Percentiles rank a stretch among this genome's conserved stretches.
Evolutionary conservation across 2,888 invertebrate genomes (phyloP).

Genomic region (Linhomoeus sp.): DNA sequence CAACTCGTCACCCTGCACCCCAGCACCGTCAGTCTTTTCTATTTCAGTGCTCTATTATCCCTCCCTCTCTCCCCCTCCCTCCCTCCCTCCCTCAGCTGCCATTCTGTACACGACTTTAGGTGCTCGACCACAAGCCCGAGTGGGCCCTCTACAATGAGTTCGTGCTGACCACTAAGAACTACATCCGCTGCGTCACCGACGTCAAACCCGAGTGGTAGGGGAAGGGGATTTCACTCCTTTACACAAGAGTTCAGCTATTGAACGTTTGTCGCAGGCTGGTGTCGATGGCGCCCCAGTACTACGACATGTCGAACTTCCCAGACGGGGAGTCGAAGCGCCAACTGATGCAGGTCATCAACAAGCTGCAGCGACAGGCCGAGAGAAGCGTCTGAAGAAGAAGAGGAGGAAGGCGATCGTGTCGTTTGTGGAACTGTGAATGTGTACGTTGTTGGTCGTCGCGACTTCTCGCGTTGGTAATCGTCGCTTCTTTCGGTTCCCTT

Average conservation of each 20-base stretch:
- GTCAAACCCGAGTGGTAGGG: slow-evolving; percentile 63
- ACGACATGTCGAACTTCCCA: slow-evolving; percentile 92
- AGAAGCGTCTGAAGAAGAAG: too few relatives aligned
- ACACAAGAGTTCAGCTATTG: neutral
- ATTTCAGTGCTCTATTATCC: too few relatives aligned
- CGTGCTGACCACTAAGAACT: slow-evolving; percentile 96
- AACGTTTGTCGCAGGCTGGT: slow-evolving; percentile 45
- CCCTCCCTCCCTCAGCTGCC: too few relatives aligned
- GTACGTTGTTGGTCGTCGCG: too few relatives aligned
- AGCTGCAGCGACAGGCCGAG: slow-evolving; percentile 46
- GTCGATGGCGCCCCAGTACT: slow-evolving; percentile 88
- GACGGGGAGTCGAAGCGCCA: slow-evolving; percentile 87
- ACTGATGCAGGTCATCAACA: slow-evolving; percentile 61
- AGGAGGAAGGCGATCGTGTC: too few relatives aligned
- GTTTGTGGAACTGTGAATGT: too few relatives aligned
- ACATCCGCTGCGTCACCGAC: slow-evolving; percentile 93
- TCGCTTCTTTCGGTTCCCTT: too few relatives aligned
- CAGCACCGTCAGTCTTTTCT: slow-evolving; percentile 49
- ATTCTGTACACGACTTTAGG: too few relatives aligned
- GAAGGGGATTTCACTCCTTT: neutral
- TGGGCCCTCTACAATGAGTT: slow-evolving; percentile 99
- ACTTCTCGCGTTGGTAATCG: too few relatives aligned
- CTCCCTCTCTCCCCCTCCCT: too few relatives aligned
- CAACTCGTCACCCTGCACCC: slow-evolving; percentile 97
- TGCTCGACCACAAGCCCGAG: slow-evolving; percentile 96